Evolutionary conservation across 2,888 invertebrate genomes (phyloP).

Genomic region (Allacma fusca): DNA sequence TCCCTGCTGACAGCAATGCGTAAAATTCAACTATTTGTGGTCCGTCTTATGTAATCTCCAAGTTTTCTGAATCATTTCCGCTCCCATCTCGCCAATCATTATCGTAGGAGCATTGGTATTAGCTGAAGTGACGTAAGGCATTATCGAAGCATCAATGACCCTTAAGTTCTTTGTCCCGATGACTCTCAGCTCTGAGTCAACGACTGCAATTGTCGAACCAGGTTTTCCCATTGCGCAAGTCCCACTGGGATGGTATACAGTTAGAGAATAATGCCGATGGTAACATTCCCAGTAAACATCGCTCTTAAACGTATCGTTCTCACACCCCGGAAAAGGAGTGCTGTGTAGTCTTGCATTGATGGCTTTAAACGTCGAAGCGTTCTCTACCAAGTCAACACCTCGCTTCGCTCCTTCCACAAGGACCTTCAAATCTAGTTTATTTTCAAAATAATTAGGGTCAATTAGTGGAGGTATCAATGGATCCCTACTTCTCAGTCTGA

Average conservation of each 20-base stretch:
- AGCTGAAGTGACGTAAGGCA: no score
- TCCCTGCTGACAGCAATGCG: no score
- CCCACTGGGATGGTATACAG: constrained; percentile 56
- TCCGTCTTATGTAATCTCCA: no score
- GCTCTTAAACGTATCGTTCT: constrained; percentile 48
- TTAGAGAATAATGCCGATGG: constrained; percentile 55
- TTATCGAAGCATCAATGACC: no score
- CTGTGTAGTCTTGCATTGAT: constrained; percentile 18
- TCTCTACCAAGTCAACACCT: constrained; percentile 52
- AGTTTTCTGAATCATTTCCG: no score
- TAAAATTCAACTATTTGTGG: no score
- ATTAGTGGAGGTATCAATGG: constrained; percentile 52
- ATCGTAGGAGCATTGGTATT: no score
- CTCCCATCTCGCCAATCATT: no score
- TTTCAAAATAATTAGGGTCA: constrained; percentile 56
- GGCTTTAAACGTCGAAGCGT: constrained; percentile 52
- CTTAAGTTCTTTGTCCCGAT: no score
- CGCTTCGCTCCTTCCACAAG: constrained; percentile 52
- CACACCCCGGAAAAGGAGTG: constrained; percentile 42
- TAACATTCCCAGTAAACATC: constrained; percentile 57
- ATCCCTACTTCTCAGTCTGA: constrained; percentile 50
- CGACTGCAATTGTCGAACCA: no score
- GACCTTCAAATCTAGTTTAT: constrained; percentile 53
- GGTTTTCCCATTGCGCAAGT: constrained; percentile 58
- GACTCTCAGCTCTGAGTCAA: no score